Evolutionary conservation across 2,113 vertebrate genomes (phyloP), one percentile per base, ranked within the genome.

Genomic region (Epinephelus lanceolatus): DNA sequence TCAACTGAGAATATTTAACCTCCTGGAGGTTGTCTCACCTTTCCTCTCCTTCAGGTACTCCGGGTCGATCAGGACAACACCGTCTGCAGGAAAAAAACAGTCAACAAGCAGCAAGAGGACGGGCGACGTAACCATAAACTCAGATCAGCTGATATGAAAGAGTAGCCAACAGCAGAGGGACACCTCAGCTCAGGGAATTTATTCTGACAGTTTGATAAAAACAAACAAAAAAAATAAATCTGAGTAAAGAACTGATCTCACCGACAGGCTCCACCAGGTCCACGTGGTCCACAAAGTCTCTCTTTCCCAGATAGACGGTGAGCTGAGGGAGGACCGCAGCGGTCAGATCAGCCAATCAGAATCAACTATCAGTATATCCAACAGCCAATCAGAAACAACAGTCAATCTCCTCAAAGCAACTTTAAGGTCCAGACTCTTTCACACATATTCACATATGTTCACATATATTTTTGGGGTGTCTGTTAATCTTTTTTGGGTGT

Each of bases 41-140:
- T 98, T 97, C 76, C 98, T 95, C 89, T 99, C 98, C 90, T 99
- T 99, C 86, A 99, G 92, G 90, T 99, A 99, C 82, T 99, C 98
- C 0, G 98, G 98, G 80, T 99, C 98, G 62, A 99, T 97, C 89
- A 99, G 93, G 88, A 99, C 96, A 19, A 99, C 98, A 0, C 98
- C 98, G 33, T 99, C 98, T 99, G 92, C 18, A 84, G 83, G n/a
- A 25, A 79, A 17, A 91, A 91, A n/a, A 10, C 1, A 67, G 37
- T 63, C 63, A 71, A 49, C 51, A 40, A 14, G 70, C 3, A 40
- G 55, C 17, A 18, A 21, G 30, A 66, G 2, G 52, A 53, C 2
- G 2, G 6, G 17, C 1, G 18, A 2, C 1, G 19, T 14, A 51
- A 17, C 17, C 30, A 3, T 5, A 4, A 57, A 37, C 10, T 56